Percentiles rank a stretch among this genome's conserved stretches.
phyloP scores from a whole-genome alignment of 2,888 invertebrate genomes.

The Pristionchus exspectatus region DNA sequence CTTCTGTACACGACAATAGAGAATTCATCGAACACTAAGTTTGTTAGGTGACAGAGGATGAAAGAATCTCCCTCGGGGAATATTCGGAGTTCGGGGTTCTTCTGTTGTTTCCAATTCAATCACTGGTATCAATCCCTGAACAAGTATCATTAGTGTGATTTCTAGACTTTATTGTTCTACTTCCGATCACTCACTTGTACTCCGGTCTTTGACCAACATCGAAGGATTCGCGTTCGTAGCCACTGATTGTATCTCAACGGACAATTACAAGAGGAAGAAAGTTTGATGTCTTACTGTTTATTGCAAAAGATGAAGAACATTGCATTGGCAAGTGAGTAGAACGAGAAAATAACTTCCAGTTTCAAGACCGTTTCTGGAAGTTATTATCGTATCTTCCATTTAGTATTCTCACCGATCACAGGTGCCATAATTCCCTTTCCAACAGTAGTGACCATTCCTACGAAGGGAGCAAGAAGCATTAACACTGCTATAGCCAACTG shows the following conservation, averaged over 20 bases:
- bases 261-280: neutral
- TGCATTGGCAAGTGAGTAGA: conserved; percentile 9
- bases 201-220: neutral
- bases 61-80: neutral
- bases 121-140: neutral
- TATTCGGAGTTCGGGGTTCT: neutral
- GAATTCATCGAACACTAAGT: too few species aligned
- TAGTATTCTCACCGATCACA: neutral
- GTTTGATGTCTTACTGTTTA: neutral
- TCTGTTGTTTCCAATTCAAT: neutral
- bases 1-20: too few species aligned
- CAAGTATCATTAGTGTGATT: neutral
- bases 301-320: conserved; percentile 24
- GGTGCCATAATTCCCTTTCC: neutral
- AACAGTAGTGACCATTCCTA: neutral
- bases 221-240: neutral
- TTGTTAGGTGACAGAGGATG: too few species aligned
- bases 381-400: neutral
- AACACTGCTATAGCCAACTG: neutral
- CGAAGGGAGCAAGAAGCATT: neutral
- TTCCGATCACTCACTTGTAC: neutral
- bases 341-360: neutral
- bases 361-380: neutral
- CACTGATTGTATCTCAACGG: neutral
- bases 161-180: neutral